A percentile compares a stretch with the other conserved stretches of the same genome.
phyloP scores from a whole-genome alignment of 1,140 invertebrate species.

The Campoletis sonorensis region DNA sequence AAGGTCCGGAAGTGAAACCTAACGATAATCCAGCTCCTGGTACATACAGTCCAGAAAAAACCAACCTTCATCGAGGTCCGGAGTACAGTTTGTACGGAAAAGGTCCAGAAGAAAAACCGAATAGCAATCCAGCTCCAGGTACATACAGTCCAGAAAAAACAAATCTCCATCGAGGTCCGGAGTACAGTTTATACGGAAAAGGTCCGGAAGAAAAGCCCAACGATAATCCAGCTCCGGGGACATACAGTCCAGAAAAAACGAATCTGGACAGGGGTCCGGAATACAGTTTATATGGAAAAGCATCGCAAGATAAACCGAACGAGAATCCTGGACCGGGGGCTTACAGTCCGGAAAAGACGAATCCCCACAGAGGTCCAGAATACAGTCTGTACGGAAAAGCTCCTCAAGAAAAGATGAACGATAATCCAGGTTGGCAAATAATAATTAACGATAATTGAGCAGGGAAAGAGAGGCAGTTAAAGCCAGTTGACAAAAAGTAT shows the following conservation, averaged over 20 bases:
- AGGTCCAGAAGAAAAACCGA: too few species aligned
- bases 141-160: constrained; percentile 80
- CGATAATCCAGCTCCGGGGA: constrained; percentile 47
- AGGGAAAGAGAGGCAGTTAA: background rate
- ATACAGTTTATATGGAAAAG: constrained; percentile 61
- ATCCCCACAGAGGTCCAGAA: constrained; percentile 58
- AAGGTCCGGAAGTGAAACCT: too few species aligned
- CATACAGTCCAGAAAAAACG: constrained; percentile 59
- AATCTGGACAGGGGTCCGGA: constrained; percentile 59
- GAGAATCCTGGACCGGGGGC: constrained; percentile 34
- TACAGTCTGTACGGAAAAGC: constrained; percentile 63
- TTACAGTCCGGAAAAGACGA: constrained; percentile 59
- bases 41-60: too few species aligned
- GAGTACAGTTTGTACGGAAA: too few species aligned
- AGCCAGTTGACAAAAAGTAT: background rate
- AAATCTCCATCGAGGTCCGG: constrained; percentile 56
- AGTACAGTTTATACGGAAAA: constrained; percentile 60
- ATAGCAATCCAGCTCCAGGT: too few species aligned
- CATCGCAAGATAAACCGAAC: constrained; percentile 60
- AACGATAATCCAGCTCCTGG: too few species aligned
- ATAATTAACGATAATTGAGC: too few species aligned
- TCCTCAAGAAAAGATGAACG: constrained; percentile 59
- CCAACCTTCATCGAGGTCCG: too few species aligned
- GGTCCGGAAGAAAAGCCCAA: constrained; percentile 56
- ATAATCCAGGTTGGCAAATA: constrained; percentile 13